These are phyloP conservation scores for Drosophila fungiperda DNA, from an alignment of 2,888 invertebrate species.

Conservation along the genomic window DNA sequence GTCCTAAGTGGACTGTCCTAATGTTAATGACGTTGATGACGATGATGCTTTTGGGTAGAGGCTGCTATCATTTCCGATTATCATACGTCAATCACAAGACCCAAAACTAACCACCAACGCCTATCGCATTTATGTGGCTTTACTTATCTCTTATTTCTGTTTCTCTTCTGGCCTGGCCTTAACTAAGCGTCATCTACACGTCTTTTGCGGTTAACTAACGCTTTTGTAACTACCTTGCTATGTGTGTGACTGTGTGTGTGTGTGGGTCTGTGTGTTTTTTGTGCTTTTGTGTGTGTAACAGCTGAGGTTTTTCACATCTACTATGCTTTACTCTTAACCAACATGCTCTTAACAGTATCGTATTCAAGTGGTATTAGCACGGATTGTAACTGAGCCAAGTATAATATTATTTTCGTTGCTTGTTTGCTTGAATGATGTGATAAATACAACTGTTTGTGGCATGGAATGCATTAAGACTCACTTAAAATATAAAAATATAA, in stretches of 20 bases:
- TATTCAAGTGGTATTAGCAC: slow-evolving; percentile 36
- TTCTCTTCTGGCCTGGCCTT: slow-evolving; percentile 40
- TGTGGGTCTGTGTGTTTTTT: neutral
- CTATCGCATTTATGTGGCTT: slow-evolving; percentile 23
- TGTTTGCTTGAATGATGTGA: neutral
- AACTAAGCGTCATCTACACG: slow-evolving; percentile 62
- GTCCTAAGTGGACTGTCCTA: neutral
- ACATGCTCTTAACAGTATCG: slow-evolving; percentile 17
- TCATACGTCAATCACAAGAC: slow-evolving; percentile 60
- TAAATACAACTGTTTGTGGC: neutral
- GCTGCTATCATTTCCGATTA: slow-evolving; percentile 43
- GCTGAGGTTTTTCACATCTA: slow-evolving; percentile 23
- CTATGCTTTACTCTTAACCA: slow-evolving; percentile 5
- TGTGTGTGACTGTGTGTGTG: neutral
- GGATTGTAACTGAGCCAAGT: slow-evolving; percentile 21
- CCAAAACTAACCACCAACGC: slow-evolving; percentile 48
- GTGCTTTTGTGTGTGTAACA: slow-evolving; percentile 9
- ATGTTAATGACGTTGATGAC: slow-evolving; percentile 27
- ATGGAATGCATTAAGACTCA: neutral
- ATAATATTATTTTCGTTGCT: slow-evolving; percentile 1
- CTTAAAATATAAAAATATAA: neutral
- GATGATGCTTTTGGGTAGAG: slow-evolving; percentile 15
- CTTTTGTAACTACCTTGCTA: slow-evolving; percentile 23
- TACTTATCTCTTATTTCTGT: slow-evolving; percentile 4
- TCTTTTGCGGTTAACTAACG: slow-evolving; percentile 62